Evolutionary conservation across 2,888 invertebrate species (phyloP).

Genomic region (Zygothrica quintamaculata): DNA sequence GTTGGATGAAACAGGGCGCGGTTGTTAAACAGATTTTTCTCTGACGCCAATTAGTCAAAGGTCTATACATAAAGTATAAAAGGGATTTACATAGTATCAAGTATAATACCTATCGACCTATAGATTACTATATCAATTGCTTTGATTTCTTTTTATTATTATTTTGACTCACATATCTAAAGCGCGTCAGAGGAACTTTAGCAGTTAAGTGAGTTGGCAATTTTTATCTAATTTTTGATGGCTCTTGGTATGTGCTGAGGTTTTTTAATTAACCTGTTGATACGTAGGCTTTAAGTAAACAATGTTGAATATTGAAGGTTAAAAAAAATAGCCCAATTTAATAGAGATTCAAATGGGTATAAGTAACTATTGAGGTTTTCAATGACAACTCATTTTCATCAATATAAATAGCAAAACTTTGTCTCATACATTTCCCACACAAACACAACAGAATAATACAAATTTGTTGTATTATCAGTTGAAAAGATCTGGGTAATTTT

Average conservation of each 20-base stretch:
- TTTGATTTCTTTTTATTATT: constrained; percentile 4
- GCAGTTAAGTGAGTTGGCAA: constrained; percentile 37
- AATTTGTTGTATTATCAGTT: constrained; percentile 7
- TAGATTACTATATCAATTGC: constrained; percentile 22
- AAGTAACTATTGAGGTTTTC: constrained; percentile 4
- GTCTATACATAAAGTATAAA: background rate
- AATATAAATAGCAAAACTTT: too few species aligned
- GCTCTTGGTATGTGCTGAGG: constrained; percentile 29
- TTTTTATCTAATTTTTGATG: constrained; percentile 33
- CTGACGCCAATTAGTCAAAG: constrained; percentile 21
- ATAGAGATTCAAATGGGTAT: constrained; percentile 3
- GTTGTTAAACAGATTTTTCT: constrained; percentile 18
- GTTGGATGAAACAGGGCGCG: constrained; percentile 16
- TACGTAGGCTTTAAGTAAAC: background rate
- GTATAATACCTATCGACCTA: constrained; percentile 20
- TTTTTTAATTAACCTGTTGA: constrained; percentile 51
- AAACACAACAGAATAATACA: too few species aligned
- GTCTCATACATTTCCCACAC: too few species aligned
- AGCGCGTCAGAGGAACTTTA: constrained; percentile 27
- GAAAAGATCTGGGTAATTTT: constrained; percentile 4
- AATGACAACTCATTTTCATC: background rate
- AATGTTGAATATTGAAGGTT: background rate
- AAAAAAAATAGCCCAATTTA: constrained; percentile 15
- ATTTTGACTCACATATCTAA: constrained; percentile 36
- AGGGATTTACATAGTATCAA: constrained; percentile 4